A percentile compares a stretch with the other conserved stretches of the same genome.
Conservation (phyloP, 2,797 vertebrate species). For the Parauchenoglanis punctatus region DNA sequence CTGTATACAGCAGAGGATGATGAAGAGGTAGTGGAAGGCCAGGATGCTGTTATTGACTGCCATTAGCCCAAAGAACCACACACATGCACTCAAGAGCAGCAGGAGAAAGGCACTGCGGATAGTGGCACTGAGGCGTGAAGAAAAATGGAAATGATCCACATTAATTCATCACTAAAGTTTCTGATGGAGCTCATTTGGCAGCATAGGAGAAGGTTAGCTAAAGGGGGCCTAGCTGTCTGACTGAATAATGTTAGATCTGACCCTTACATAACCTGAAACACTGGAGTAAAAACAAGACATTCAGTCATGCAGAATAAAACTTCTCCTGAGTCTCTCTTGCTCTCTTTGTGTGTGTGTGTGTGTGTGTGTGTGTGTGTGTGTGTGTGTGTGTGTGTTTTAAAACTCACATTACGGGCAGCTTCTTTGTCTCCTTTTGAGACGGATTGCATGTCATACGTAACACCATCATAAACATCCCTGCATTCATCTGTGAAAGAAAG, state of each 20-base stretch:
- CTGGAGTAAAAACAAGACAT: slow-evolving; percentile 28
- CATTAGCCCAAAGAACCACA: slow-evolving; percentile 97
- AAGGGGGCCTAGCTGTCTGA: slow-evolving; percentile 18
- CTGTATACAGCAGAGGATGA: slow-evolving; percentile 92
- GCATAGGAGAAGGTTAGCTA: slow-evolving; percentile 23
- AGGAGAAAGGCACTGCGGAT: slow-evolving; percentile 93
- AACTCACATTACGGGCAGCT: slow-evolving; percentile 92
- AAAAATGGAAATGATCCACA: slow-evolving; percentile 32
- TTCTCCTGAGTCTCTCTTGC: neutral
- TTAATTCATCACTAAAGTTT: slow-evolving; percentile 24
- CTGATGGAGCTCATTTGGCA: slow-evolving; percentile 21
- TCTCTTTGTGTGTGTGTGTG: neutral
- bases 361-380: neutral
- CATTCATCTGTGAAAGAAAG: slow-evolving; percentile 83
- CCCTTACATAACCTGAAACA: slow-evolving; percentile 21
- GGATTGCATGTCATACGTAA: slow-evolving; percentile 90
- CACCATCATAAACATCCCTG: slow-evolving; percentile 91
- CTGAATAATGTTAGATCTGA: slow-evolving; percentile 23
- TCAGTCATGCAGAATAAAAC: neutral
- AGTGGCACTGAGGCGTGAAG: slow-evolving; percentile 78
- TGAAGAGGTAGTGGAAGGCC: slow-evolving; percentile 97
- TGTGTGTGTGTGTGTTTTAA: slow-evolving; percentile 10
- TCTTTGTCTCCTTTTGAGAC: slow-evolving; percentile 95
- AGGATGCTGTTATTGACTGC: slow-evolving; percentile 98
- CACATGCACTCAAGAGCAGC: slow-evolving; percentile 89